These are phyloP conservation scores for Aspidapion aeneum DNA, from an alignment of 2,888 invertebrate genomes.

Conservation along the genomic window DNA sequence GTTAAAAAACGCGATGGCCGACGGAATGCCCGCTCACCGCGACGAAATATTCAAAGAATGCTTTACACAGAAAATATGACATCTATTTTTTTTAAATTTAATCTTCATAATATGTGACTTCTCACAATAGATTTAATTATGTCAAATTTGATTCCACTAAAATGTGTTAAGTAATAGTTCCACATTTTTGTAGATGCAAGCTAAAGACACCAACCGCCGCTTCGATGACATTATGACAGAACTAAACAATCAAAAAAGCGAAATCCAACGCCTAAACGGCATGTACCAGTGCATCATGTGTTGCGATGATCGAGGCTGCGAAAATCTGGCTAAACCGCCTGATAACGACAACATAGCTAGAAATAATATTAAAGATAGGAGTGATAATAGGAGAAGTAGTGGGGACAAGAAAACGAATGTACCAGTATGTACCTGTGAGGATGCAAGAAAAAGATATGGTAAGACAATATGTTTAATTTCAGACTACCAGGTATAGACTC, in stretches of 20 bases:
- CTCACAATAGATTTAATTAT: no score
- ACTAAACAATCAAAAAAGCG: slow-evolving; percentile 18
- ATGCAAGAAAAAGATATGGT: slow-evolving; percentile 7
- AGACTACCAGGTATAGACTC: no score
- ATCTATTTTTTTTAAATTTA: no score
- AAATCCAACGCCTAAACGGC: slow-evolving; percentile 19
- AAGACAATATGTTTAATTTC: no score
- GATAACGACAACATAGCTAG: slow-evolving; percentile 7
- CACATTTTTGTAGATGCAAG: slow-evolving; percentile 19
- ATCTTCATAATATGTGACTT: no score
- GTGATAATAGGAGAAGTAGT: background rate
- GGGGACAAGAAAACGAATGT: background rate
- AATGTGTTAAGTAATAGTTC: no score
- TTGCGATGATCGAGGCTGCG: background rate
- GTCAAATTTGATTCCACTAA: no score
- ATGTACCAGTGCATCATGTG: slow-evolving; percentile 20
- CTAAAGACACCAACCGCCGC: slow-evolving; percentile 17
- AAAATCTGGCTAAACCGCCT: no score
- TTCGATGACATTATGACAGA: slow-evolving; percentile 18
- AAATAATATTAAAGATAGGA: slow-evolving; percentile 1
- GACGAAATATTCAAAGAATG: no score
- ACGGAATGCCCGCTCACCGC: no score
- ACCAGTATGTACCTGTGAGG: background rate
- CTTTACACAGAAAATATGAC: no score
- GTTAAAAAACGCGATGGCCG: no score